phyloP scores from a whole-genome alignment of 1,140 invertebrate species.

The Laupala kohalensis region DNA sequence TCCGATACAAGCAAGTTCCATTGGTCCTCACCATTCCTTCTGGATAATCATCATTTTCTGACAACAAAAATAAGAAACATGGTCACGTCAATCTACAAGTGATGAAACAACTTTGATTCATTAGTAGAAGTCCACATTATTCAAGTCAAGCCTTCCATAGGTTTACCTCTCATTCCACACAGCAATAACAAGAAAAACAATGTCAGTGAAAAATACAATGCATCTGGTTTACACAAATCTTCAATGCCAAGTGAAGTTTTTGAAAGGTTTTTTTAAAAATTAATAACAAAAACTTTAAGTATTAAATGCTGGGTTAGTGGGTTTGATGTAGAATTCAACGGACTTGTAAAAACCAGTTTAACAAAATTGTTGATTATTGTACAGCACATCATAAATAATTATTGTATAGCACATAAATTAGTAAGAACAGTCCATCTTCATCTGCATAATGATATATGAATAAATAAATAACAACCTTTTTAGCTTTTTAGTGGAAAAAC shows the following conservation, averaged over 20 bases:
- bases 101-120: neutral
- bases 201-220: neutral
- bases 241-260: too few relatives aligned
- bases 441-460: too few relatives aligned
- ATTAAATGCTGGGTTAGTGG: too few relatives aligned
- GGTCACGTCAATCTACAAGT: neutral
- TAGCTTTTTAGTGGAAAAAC: too few relatives aligned
- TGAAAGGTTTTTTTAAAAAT: too few relatives aligned
- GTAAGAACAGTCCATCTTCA: too few relatives aligned
- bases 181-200: neutral
- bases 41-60: conserved; percentile 32
- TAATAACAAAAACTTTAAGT: too few relatives aligned
- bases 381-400: too few relatives aligned
- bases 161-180: neutral
- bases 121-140: neutral
- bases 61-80: conserved; percentile 15
- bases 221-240: neutral
- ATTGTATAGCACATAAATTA: too few relatives aligned
- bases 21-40: conserved; percentile 30
- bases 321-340: neutral
- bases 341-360: neutral
- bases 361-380: too few relatives aligned
- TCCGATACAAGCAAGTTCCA: conserved; percentile 57
- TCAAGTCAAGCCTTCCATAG: neutral
- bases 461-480: too few relatives aligned